phyloP scores from a whole-genome alignment of 1,140 invertebrate species.

The Drosophila lowei region DNA sequence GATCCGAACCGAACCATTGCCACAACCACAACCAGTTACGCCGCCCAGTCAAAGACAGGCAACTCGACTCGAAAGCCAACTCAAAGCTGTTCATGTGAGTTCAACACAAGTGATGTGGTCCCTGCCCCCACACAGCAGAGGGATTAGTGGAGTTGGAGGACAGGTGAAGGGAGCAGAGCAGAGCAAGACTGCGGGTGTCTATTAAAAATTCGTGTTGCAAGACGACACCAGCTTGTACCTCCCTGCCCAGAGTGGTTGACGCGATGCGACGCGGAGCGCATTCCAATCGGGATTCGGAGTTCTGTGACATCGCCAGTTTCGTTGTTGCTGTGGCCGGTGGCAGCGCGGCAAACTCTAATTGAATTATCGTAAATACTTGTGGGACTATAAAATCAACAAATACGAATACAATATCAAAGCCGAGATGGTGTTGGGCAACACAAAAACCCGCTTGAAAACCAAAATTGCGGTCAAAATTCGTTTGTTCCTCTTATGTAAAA shows the following conservation, averaged over 20 bases:
- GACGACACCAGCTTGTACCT: no score
- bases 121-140: no score
- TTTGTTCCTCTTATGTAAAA: conserved; percentile 64
- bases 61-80: conserved; percentile 8
- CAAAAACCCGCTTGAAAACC: conserved; percentile 47
- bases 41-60: conserved; percentile 38
- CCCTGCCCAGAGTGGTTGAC: conserved; percentile 11
- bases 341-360: conserved; percentile 64
- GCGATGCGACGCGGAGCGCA: conserved; percentile 28
- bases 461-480: conserved; percentile 51
- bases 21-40: conserved; percentile 46
- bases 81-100: conserved; percentile 24
- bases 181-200: no score
- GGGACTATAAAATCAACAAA: no score
- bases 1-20: background rate
- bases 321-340: conserved; percentile 27
- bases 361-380: conserved; percentile 46
- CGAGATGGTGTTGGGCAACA: conserved; percentile 37
- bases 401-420: conserved; percentile 17
- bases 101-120: conserved; percentile 17
- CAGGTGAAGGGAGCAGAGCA: conserved; percentile 3
- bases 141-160: background rate
- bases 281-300: conserved; percentile 23
- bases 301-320: background rate
- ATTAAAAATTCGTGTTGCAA: no score